These are phyloP conservation scores for Salvelinus alpinus DNA, from an alignment of 2,113 vertebrate genomes.

Conservation along the genomic window DNA sequence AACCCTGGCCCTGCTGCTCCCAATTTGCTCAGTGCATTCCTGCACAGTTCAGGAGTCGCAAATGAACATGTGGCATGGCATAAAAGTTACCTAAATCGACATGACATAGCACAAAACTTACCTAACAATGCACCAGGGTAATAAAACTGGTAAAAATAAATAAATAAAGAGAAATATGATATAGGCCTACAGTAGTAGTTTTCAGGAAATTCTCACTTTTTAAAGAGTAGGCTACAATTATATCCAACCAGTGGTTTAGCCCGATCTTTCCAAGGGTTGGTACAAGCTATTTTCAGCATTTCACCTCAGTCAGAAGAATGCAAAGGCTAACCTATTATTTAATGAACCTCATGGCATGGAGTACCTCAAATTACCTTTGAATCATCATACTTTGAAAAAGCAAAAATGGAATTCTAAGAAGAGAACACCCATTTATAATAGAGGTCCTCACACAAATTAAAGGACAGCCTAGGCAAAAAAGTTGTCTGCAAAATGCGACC, in stretches of 20 bases:
- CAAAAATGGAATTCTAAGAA: constrained; percentile 9
- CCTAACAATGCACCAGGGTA: background rate
- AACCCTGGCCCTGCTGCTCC: background rate
- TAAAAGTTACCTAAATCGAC: background rate
- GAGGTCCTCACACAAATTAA: constrained; percentile 32
- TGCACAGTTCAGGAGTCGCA: background rate
- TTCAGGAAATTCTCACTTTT: background rate
- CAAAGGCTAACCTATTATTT: constrained; percentile 5
- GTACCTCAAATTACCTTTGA: constrained; percentile 1
- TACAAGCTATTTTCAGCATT: background rate
- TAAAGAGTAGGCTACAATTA: constrained; percentile 3
- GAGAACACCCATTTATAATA: constrained; percentile 19
- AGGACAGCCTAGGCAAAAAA: background rate
- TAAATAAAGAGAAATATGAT: background rate
- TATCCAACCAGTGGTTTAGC: background rate
- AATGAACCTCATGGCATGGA: background rate
- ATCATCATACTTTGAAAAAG: constrained; percentile 3
- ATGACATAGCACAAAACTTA: background rate
- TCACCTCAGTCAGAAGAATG: background rate
- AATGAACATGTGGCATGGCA: background rate
- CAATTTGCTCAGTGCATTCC: background rate
- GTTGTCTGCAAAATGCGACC: no score
- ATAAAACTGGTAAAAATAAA: background rate
- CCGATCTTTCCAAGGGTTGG: background rate
- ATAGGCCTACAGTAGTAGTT: background rate